Evolutionary conservation across 2,113 vertebrate species (phyloP), one percentile per base, ranked within the genome.

Genomic region (Phoxinus phoxinus): DNA sequence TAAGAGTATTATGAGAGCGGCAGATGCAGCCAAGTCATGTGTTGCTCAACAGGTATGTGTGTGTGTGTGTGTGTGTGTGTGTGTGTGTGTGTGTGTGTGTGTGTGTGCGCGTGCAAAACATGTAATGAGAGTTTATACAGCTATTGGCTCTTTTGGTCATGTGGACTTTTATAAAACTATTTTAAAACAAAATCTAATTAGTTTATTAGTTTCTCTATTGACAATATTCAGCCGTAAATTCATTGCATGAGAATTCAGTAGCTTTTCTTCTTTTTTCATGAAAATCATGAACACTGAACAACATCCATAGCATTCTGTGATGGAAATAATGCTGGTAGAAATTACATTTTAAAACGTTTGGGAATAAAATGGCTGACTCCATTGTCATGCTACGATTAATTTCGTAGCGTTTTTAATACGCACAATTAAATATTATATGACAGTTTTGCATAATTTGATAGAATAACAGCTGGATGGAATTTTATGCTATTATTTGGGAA

Each of bases 1-100:
- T 41, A 99, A 97, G 87, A 96, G 92, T 86, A 89, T 96, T 17
- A 91, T 95, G 35, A 97, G 97, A 91, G 93, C 95, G 0, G 95
- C 96, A 0, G 97, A 98, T 83, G 91, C 94, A 5, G 94, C 96
- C 35, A 96, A 93, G 85, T 87, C 85, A 12, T 93, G 77, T 21
- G 89, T 98, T 85, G 41, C 89, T 44, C 95, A 96, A 6, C 97
- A 98, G 96, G 97, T 98, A 93, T 3, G 59, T 2, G 17, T 74
- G 51, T 72, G 46, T 61, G 23, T 81, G 81, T 84, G 51, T n/a
- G 17, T 56, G 35, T 78, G 11, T 59, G 37, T 71, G 13, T 65
- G 44, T 58, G 56, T 48, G 37, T 37, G 37, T 37, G 37, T 37
- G 37, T 37, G 37, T 37, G 37, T 37, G 37, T 37, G 11, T 63